Evolutionary conservation across 2,113 vertebrate genomes (phyloP).

Genomic region (Rhipidura dahli): DNA sequence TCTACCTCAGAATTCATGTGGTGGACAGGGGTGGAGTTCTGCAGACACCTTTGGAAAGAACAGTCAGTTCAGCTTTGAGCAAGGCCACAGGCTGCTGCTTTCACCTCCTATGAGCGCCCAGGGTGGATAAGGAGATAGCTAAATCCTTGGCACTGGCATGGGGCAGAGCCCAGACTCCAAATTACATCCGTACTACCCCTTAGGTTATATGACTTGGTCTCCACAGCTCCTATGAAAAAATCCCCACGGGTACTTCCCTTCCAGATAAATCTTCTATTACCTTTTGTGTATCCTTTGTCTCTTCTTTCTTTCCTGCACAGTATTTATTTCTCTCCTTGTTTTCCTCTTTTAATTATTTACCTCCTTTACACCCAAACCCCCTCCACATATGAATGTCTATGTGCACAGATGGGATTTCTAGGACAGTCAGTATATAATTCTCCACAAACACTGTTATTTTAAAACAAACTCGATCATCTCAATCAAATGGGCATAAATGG

Average conservation of each 20-base stretch:
- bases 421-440: slow-evolving; percentile 3
- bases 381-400: neutral
- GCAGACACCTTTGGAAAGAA: neutral
- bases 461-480: neutral
- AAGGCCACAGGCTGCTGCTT: neutral
- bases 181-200: neutral
- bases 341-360: neutral
- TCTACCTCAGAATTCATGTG: neutral
- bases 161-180: neutral
- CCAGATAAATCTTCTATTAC: neutral
- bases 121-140: neutral
- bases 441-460: neutral
- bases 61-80: neutral
- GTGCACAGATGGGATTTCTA: slow-evolving; percentile 36
- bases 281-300: neutral
- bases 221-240: neutral
- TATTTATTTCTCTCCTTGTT: neutral
- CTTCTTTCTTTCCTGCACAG: neutral
- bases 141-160: neutral
- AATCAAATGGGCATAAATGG: neutral
- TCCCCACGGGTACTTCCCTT: neutral
- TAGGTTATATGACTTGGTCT: neutral
- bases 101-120: neutral
- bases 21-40: neutral
- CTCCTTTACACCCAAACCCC: neutral